Base-by-base conservation (phyloP, 1,140 invertebrate species). In the Drosophila cardini region DNA sequence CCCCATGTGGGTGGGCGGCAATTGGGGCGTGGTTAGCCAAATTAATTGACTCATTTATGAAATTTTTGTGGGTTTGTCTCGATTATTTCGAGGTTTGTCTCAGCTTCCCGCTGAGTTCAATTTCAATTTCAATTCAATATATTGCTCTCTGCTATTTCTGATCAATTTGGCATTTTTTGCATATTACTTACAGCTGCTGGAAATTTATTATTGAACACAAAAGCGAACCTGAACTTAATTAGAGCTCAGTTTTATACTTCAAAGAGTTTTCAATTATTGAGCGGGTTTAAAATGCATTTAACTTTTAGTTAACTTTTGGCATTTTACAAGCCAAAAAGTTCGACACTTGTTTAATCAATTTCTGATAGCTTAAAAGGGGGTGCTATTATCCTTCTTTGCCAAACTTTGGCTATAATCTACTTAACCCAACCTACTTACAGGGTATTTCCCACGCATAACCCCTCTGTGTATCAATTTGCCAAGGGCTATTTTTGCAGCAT, bases 1-100 rank as follows among this genome's bases (percentile, higher is more conserved):
- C 2, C 11, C 5, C 56, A 74, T 70, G 50, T 62, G 72, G 65
- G 64, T 16, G 61, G 21, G 26, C 9, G 38, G 40, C 9, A 21
- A 32, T 26, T 60, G 64, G 64, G 71, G 71, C 65, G 65, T 56
- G 58, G 34, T 16, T 13, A 8, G 38, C 5, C 58, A 57, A 26
- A 75, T 74, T 62, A 74, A 62, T 69, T 60, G 57, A 42, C 55
- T 46, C 18, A 73, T 45, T 67, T 72, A 57, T 62, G n/a, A 21
- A 61, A 52, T 46, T 18, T 45, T 8, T 56, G 62, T 36, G 58
- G n/a, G 30, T 38, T 45, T 52, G 38, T 45, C 21, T 26, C 18
- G 38, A 40, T 13, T 43, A 15, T 32, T 26, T 61, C 36, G 11
- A 11, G 62, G 21, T 10, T 50, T 34, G 36, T 36, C 52, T 11